Percentiles rank a stretch among this genome's conserved stretches.
phyloP scores from a whole-genome alignment of 2,113 vertebrate species.

The Vidua chalybeata region DNA sequence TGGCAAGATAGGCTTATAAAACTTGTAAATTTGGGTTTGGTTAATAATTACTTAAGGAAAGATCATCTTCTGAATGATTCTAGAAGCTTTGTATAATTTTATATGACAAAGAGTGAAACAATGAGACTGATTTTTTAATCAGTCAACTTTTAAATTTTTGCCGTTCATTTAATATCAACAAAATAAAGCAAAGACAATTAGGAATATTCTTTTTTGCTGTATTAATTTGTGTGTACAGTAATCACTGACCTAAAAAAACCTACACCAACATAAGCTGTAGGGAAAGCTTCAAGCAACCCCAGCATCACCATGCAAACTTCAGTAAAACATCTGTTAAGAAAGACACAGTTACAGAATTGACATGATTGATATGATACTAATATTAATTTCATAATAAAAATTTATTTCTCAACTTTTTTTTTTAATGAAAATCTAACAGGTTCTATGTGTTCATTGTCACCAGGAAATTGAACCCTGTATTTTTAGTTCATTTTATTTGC shows the following conservation, averaged over 20 bases:
- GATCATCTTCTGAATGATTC: not conserved
- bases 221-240: not conserved
- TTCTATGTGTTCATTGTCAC: not conserved
- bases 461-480: rapidly evolving
- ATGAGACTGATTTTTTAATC: not conserved
- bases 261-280: not conserved
- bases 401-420: not conserved
- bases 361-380: not conserved
- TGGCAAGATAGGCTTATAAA: not conserved
- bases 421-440: not conserved
- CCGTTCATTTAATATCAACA: not conserved
- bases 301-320: not conserved
- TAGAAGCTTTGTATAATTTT: not conserved
- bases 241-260: not conserved
- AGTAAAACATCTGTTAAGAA: not conserved
- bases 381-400: not conserved
- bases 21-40: not conserved
- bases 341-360: not conserved
- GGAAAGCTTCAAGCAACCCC: not conserved
- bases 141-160: not conserved
- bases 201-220: not conserved
- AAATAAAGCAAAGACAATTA: not conserved
- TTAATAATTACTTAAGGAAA: not conserved
- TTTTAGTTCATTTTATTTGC: not conserved
- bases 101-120: not conserved